phyloP scores from a whole-genome alignment of 2,888 invertebrate genomes.

The Cataglyphis rosenhaueri region DNA sequence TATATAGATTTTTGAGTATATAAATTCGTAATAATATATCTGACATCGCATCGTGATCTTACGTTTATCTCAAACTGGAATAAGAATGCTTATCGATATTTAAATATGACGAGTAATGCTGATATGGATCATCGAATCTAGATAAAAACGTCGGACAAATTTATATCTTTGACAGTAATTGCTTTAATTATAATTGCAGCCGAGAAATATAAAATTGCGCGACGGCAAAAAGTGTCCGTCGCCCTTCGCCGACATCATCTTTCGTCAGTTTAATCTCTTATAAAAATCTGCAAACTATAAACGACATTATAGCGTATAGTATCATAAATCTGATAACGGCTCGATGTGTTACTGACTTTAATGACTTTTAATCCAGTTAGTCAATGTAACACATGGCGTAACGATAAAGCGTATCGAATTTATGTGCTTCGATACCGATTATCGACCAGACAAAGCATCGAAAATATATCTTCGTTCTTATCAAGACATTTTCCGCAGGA shows the following conservation, averaged over 20 bases:
- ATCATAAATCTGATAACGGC: constrained; percentile 47
- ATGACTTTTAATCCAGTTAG: constrained; percentile 41
- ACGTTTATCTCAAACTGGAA: neutral
- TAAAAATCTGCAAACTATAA: constrained; percentile 44
- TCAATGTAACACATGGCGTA: constrained; percentile 17
- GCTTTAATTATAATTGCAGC: constrained; percentile 37
- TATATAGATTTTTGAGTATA: neutral
- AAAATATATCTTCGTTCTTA: constrained; percentile 40
- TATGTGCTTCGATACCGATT: constrained; percentile 29
- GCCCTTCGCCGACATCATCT: constrained; percentile 41
- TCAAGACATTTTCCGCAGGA: neutral
- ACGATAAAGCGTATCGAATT: constrained; percentile 19
- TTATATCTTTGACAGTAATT: constrained; percentile 48
- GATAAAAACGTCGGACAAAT: constrained; percentile 27
- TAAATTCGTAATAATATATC: neutral
- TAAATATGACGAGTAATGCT: neutral
- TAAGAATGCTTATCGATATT: neutral
- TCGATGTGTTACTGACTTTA: constrained; percentile 45
- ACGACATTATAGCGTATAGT: constrained; percentile 42
- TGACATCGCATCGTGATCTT: neutral
- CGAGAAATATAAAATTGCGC: constrained; percentile 48
- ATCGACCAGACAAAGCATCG: constrained; percentile 8
- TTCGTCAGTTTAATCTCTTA: constrained; percentile 39
- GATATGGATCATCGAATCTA: constrained; percentile 36
- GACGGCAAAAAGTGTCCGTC: constrained; percentile 38